Percentiles rank a stretch among this genome's conserved stretches.
phyloP scores from a whole-genome alignment of 2,113 vertebrate species.

The Lonchura striata region DNA sequence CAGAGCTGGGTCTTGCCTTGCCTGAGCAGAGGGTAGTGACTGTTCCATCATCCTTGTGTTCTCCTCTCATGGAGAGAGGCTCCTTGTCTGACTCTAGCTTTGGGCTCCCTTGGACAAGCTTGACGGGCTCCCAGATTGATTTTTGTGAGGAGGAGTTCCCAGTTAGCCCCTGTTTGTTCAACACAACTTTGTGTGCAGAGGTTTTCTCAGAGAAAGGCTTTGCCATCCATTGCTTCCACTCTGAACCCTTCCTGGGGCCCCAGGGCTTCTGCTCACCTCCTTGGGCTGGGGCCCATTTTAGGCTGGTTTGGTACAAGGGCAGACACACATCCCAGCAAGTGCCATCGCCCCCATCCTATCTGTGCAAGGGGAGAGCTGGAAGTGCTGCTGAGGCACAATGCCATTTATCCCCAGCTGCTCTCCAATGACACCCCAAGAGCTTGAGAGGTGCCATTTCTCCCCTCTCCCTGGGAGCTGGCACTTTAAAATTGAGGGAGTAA shows the following conservation, averaged over 20 bases:
- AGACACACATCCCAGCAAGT: not conserved
- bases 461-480: not conserved
- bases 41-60: rapidly evolving
- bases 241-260: not conserved
- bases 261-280: not conserved
- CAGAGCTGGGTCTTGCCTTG: not conserved
- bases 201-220: not conserved
- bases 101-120: not conserved
- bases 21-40: not conserved
- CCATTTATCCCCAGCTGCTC: not conserved
- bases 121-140: not conserved
- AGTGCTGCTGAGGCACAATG: rapidly evolving
- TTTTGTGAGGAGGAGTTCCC: not conserved
- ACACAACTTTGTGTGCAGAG: not conserved
- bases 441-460: not conserved
- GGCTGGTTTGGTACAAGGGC: not conserved
- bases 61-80: rapidly evolving
- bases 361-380: not conserved
- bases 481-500: not conserved
- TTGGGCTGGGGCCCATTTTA: not conserved
- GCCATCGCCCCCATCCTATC: rapidly evolving
- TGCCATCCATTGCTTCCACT: not conserved
- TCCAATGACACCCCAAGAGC: not conserved
- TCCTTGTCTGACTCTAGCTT: not conserved
- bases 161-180: rapidly evolving